A percentile compares a stretch with the other conserved stretches of the same genome.
Conservation (phyloP, 2,888 invertebrate species). For the Chirona hameri region DNA sequence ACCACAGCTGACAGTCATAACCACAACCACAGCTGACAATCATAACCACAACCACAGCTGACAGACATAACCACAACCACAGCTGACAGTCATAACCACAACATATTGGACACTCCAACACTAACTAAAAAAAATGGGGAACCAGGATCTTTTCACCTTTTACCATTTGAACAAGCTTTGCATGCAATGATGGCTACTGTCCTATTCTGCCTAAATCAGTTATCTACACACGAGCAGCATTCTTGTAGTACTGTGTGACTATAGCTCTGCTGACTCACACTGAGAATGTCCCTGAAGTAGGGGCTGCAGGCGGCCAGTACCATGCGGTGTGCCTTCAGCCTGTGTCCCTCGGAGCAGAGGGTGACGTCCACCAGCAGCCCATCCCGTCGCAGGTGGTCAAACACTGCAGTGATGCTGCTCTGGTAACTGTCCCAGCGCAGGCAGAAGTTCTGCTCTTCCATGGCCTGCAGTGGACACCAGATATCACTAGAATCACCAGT, state of each 20-base stretch:
- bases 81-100: no score
- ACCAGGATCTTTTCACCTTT: no score
- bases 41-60: no score
- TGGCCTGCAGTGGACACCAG: no score
- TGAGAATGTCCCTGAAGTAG: slow-evolving; percentile 12
- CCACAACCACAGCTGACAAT: no score
- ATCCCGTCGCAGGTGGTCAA: neutral
- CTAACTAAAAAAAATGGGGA: no score
- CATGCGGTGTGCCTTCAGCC: neutral
- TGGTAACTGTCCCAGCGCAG: slow-evolving; percentile 1
- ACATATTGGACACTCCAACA: no score
- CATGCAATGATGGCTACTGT: no score
- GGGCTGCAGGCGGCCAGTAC: neutral
- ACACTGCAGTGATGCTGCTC: neutral
- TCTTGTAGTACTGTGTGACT: neutral
- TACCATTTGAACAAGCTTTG: no score
- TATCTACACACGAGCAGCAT: neutral
- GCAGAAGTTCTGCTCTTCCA: neutral
- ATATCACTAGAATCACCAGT: no score
- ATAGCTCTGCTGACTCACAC: neutral
- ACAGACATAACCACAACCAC: no score
- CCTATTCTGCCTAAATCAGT: neutral
- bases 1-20: no score
- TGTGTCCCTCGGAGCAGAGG: neutral
- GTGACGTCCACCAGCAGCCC: neutral